A percentile compares a stretch with the other conserved stretches of the same genome.
These are phyloP conservation scores for Leucophora obtusa DNA, from an alignment of 2,888 invertebrate species.

Conservation along the genomic window DNA sequence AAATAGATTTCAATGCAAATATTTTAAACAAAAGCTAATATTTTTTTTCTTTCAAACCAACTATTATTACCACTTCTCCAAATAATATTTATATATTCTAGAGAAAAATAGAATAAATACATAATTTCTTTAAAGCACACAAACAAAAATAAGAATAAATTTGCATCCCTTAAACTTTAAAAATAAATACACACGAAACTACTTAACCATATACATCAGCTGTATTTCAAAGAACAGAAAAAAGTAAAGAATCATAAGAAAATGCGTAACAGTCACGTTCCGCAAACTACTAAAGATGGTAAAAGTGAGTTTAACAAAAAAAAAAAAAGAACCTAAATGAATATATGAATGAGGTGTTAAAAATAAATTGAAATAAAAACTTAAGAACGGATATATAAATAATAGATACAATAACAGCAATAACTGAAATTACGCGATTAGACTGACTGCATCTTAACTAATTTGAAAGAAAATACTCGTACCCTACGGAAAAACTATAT, in stretches of 20 bases:
- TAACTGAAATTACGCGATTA: no score
- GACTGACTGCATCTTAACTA: no score
- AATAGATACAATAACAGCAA: conserved; percentile 19
- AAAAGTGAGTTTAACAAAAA: not conserved
- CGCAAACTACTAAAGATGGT: conserved; percentile 41
- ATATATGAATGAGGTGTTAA: conserved; percentile 35
- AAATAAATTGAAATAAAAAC: conserved; percentile 32
- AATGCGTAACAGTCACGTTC: conserved; percentile 62
- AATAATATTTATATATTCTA: conserved; percentile 6
- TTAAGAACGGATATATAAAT: conserved; percentile 34
- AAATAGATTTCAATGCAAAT: no score
- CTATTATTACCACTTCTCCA: not conserved
- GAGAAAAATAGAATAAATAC: conserved; percentile 27
- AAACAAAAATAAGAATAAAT: conserved; percentile 33
- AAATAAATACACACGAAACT: not conserved
- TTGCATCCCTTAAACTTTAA: conserved; percentile 42
- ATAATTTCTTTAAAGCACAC: conserved; percentile 22
- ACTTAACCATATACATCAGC: conserved; percentile 4
- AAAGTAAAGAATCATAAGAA: conserved; percentile 10
- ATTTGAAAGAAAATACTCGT: no score
- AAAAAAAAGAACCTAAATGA: conserved; percentile 11
- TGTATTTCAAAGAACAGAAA: not conserved
- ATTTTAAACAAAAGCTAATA: no score
- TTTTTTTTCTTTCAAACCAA: no score
- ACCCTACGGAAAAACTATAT: no score